Evolutionary conservation across 1,140 invertebrate species (phyloP).

Genomic region (Yoshiicerus persimilis): DNA sequence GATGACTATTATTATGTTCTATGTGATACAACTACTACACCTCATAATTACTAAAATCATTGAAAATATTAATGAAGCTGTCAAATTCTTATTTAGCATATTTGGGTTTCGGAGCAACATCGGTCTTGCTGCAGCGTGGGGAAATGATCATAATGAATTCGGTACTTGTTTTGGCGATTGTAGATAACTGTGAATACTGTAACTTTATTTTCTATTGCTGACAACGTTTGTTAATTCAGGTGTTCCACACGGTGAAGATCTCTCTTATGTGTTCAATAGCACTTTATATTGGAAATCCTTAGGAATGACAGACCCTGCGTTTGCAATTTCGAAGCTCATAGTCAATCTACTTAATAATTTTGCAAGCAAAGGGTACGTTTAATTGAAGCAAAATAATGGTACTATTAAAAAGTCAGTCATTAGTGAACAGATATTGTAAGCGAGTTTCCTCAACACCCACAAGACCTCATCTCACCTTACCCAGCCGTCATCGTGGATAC

Average conservation of each 20-base stretch:
- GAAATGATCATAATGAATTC: not conserved
- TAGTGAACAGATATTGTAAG: no score
- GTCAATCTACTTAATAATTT: conserved; percentile 41
- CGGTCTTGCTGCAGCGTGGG: conserved; percentile 1
- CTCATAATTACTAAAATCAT: no score
- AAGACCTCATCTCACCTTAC: no score
- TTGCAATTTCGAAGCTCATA: conserved; percentile 27
- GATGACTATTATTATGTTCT: no score
- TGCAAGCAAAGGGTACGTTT: conserved; percentile 34
- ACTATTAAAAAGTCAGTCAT: no score
- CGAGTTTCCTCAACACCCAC: no score
- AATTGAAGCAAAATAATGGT: not conserved
- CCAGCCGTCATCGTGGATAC: no score
- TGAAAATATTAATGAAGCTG: no score
- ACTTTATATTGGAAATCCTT: conserved; percentile 25
- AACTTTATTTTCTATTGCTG: not conserved
- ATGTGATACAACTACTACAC: no score
- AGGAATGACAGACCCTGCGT: not conserved
- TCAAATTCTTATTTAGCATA: not conserved
- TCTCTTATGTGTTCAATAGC: conserved; percentile 30
- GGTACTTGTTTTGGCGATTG: not conserved
- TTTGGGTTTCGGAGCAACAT: conserved; percentile 5
- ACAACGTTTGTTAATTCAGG: not conserved
- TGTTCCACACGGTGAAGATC: conserved; percentile 35
- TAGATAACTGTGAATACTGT: no score